phyloP scores from a whole-genome alignment of 1,140 invertebrate genomes.

The Lepidurus apus region DNA sequence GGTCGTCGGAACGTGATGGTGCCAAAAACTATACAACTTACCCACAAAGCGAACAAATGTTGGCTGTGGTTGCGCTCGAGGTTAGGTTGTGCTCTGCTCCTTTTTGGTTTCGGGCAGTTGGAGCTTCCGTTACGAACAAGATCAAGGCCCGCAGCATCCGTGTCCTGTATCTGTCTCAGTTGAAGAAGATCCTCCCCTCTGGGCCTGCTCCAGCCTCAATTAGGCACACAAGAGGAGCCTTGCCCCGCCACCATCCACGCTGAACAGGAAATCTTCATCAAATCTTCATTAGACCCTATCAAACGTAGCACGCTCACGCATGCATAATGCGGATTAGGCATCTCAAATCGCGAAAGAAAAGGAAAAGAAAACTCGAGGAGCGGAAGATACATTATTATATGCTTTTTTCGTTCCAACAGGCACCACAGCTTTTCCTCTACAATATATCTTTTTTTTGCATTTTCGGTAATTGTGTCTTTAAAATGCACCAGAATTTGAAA shows the following conservation, averaged over 20 bases:
- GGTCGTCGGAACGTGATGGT: neutral
- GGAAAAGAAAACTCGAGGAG: neutral
- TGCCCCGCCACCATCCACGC: neutral
- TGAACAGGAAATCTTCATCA: constrained; percentile 22
- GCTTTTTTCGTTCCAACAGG: neutral
- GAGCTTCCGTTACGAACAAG: constrained; percentile 13
- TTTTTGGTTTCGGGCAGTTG: neutral
- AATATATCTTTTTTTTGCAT: neutral
- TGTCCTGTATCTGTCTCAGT: constrained; percentile 18
- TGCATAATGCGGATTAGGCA: neutral
- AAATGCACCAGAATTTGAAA: too few species aligned
- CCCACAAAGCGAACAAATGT: neutral
- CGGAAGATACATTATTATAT: neutral
- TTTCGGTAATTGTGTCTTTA: too few species aligned
- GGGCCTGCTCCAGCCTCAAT: constrained; percentile 20
- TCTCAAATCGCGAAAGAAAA: neutral
- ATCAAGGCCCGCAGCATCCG: constrained; percentile 17
- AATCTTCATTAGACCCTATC: constrained; percentile 12
- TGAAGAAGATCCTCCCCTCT: constrained; percentile 21
- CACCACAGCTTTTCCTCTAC: neutral
- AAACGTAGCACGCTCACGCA: neutral
- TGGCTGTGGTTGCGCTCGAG: neutral
- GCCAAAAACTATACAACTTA: constrained; percentile 1
- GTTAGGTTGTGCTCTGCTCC: neutral
- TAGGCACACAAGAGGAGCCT: neutral